Evolutionary conservation across 2,113 vertebrate species (phyloP).

Genomic region (Myiozetetes cayanensis): DNA sequence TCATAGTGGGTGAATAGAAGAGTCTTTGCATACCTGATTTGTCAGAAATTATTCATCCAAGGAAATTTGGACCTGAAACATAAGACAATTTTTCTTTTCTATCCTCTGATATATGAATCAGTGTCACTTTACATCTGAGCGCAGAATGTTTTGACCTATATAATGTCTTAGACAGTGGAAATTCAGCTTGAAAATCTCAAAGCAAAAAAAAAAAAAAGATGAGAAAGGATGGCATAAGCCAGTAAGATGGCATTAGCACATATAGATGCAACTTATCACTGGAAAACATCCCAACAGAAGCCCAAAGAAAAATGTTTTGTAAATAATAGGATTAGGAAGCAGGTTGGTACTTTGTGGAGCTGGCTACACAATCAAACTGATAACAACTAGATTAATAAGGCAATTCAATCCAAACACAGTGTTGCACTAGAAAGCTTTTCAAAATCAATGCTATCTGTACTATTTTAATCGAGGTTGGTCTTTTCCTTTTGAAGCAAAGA

Average conservation of each 20-base stretch:
- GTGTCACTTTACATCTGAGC: conserved; percentile 40
- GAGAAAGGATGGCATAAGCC: conserved; percentile 20
- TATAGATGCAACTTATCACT: background rate
- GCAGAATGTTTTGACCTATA: conserved; percentile 43
- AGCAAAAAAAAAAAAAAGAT: background rate
- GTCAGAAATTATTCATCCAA: conserved; percentile 23
- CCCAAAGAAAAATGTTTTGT: conserved; percentile 12
- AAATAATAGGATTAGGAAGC: conserved; percentile 57
- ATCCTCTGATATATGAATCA: conserved; percentile 3
- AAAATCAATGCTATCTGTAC: conserved; percentile 67
- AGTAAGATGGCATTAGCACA: conserved; percentile 26
- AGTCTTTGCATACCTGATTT: background rate
- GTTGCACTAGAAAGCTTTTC: conserved; percentile 53
- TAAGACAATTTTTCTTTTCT: background rate
- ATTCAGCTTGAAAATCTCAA: conserved; percentile 25
- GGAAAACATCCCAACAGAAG: conserved; percentile 36
- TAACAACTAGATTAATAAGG: conserved; percentile 69
- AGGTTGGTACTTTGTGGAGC: conserved; percentile 32
- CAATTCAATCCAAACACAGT: conserved; percentile 49
- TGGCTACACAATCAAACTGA: conserved; percentile 63
- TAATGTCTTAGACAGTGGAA: conserved; percentile 23
- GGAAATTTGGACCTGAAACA: background rate
- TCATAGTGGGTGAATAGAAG: background rate
- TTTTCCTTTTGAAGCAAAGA: conserved; percentile 64
- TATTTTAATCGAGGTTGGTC: conserved; percentile 66